A percentile compares a stretch with the other conserved stretches of the same genome.
Conservation (phyloP, 2,888 invertebrate species). For the Phaedon cochleariae region DNA sequence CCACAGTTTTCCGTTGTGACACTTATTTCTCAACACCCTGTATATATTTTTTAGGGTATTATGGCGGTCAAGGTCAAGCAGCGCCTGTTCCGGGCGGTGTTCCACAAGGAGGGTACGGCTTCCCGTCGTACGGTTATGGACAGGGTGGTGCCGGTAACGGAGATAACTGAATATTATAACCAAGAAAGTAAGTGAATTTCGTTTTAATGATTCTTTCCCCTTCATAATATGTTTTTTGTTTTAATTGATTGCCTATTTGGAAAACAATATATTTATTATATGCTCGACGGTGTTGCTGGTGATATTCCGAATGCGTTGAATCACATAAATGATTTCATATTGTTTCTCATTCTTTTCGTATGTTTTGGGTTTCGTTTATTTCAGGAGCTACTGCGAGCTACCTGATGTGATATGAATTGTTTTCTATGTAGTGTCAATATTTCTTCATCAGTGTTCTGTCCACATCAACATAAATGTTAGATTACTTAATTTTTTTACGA, state of each 20-base stretch:
- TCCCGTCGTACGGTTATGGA: constrained; percentile 62
- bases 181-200: constrained; percentile 31
- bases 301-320: constrained; percentile 18
- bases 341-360: constrained; percentile 23
- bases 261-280: constrained; percentile 43
- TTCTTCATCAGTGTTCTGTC: constrained; percentile 20
- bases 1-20: no score
- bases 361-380: constrained; percentile 39
- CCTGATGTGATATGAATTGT: constrained; percentile 38
- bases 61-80: constrained; percentile 57
- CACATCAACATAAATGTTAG: constrained; percentile 14
- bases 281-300: constrained; percentile 25
- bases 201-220: no score
- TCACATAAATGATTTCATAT: constrained; percentile 31
- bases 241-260: constrained; percentile 40
- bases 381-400: constrained; percentile 40
- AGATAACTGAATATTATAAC: constrained; percentile 43
- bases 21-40: no score
- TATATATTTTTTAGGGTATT: constrained; percentile 51
- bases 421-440: constrained; percentile 44
- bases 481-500: no score
- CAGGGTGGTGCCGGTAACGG: constrained; percentile 44
- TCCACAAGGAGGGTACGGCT: constrained; percentile 61
- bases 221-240: constrained; percentile 24
- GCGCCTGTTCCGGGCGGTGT: constrained; percentile 54